A percentile compares a stretch with the other conserved stretches of the same genome.
These are phyloP conservation scores for Troides helena DNA, from an alignment of 2,888 invertebrate genomes.

Conservation along the genomic window DNA sequence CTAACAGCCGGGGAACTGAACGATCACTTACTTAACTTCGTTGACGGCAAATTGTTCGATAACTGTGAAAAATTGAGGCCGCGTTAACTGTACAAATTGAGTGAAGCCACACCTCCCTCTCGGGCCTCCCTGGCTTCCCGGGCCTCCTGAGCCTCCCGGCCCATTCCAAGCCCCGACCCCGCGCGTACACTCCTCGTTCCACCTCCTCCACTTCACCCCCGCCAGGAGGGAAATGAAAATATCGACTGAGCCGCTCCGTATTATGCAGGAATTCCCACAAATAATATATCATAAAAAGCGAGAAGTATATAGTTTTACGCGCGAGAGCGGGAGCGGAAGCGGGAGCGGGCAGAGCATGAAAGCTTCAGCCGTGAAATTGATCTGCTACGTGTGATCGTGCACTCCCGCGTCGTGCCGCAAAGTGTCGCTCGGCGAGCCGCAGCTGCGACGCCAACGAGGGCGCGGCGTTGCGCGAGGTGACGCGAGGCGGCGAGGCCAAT, in stretches of 20 bases:
- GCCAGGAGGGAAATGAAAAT: neutral
- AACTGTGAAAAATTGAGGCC: slow-evolving; percentile 71
- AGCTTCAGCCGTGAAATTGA: neutral
- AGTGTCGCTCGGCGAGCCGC: neutral
- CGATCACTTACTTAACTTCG: slow-evolving; percentile 62
- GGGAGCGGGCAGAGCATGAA: neutral
- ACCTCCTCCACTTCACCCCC: too few relatives aligned
- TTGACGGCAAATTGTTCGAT: slow-evolving; percentile 61
- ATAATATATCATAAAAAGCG: too few relatives aligned
- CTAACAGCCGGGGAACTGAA: slow-evolving; percentile 41
- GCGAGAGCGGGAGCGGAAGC: neutral
- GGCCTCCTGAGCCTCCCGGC: slow-evolving; percentile 30
- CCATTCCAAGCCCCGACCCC: slow-evolving; percentile 2
- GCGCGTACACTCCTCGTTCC: neutral
- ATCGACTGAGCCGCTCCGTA: neutral
- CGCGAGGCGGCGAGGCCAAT: neutral
- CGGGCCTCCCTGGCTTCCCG: slow-evolving; percentile 25
- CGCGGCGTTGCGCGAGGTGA: neutral
- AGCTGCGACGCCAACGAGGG: neutral
- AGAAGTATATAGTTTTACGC: neutral
- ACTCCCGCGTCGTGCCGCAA: too few relatives aligned
- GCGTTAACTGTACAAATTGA: slow-evolving; percentile 72
- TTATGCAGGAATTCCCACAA: neutral
- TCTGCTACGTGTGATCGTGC: too few relatives aligned
- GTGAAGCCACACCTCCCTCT: slow-evolving; percentile 49